phyloP scores from a whole-genome alignment of 1,140 invertebrate species.

The Steinernema feltiae region DNA sequence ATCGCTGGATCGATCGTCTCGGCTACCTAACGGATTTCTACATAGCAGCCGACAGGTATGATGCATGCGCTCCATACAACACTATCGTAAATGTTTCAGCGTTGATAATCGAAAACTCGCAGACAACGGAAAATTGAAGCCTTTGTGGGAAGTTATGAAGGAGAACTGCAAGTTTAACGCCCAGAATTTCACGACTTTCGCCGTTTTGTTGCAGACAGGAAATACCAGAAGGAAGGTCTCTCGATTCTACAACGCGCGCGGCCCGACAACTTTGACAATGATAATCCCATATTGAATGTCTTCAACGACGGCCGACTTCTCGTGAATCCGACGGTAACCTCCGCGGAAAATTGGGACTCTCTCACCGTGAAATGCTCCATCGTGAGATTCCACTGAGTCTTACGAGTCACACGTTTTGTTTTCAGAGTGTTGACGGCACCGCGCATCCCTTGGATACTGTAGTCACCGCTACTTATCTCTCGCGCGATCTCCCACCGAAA shows the following conservation, averaged over 20 bases:
- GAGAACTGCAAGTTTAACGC: not conserved
- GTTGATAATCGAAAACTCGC: not conserved
- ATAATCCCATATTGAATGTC: not conserved
- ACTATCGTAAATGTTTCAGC: not conserved
- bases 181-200: not conserved
- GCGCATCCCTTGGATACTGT: not conserved
- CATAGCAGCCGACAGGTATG: not conserved
- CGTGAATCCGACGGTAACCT: not conserved
- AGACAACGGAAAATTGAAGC: not conserved
- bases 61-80: not conserved
- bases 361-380: not conserved
- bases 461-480: not conserved
- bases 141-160: not conserved
- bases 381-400: not conserved
- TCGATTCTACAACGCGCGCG: not conserved
- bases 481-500: not conserved
- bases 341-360: not conserved
- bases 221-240: not conserved
- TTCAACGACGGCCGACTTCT: not conserved
- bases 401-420: not conserved
- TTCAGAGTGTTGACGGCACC: not conserved
- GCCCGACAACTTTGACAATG: not conserved
- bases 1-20: not conserved
- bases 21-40: not conserved
- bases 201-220: not conserved